Base-by-base conservation (phyloP, 2,888 invertebrate genomes). In the Mystacides longicornis region DNA sequence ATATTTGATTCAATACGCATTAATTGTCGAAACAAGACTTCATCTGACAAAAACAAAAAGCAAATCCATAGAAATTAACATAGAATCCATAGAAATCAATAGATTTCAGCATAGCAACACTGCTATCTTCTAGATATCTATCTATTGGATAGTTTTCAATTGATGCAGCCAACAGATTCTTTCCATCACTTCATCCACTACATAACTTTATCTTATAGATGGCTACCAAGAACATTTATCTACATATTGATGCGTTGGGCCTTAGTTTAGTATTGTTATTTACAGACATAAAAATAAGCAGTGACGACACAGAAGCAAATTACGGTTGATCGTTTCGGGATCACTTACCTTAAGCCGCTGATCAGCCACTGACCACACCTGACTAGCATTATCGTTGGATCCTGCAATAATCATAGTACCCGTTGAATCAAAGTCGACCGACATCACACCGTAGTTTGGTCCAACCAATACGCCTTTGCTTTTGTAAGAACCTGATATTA, bases 401-500 rank as follows among this genome's bases (percentile, higher is more conserved):
- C 97, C 93, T 16, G 90, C 98, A 53, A 98, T 80, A 58, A 96
- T 80, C 66, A 87, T 81, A 11, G 85, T 82, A 52, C 94, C 95
- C 55, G 94, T 92, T 42, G 87, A 81, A 72, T 98, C 96, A 71
- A 96, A 96, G 70, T 98, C 97, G 57, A 99, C 86, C 0, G 95
- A 92, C 84, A 94, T 96, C 20, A 99, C 89, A 49, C 91, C 93
- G 19, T 93, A 93, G 74, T 97, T 98, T 66, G 95, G 94, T 5
- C 98, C 98, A 21, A 89, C 86, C 59, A 99, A 78, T 47, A 85
- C 81, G 21, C 90, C 92, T 69, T 83, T 85, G 63, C 79, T 82
- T 66, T 91, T 90, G 60, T 80, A 79, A 47, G 77, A 71, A 67
- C 83, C 89, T 85, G 45, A 52, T 11, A 50, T 5, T 5, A 49